A percentile compares a stretch with the other conserved stretches of the same genome.
phyloP scores from a whole-genome alignment of 1,140 invertebrate species.

The Drosophila elegans region DNA sequence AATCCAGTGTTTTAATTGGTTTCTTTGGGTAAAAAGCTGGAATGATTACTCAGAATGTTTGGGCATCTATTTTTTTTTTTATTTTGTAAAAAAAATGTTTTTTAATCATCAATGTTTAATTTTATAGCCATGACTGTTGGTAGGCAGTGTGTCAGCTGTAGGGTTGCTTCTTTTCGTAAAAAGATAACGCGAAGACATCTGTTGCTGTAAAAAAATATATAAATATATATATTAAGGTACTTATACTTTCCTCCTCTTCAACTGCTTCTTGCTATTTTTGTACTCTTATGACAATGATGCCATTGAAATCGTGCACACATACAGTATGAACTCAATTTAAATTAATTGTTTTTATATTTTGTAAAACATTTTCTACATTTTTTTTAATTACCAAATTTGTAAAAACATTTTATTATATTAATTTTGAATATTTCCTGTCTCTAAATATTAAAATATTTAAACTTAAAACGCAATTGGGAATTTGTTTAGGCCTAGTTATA shows the following conservation, averaged over 20 bases:
- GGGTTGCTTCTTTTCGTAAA: not conserved
- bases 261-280: constrained; percentile 23
- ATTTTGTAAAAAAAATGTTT: not conserved
- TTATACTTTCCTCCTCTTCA: constrained; percentile 4
- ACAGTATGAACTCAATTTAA: not conserved
- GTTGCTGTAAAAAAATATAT: constrained; percentile 14
- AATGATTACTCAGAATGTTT: too few relatives aligned
- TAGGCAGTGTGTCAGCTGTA: not conserved
- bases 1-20: constrained; percentile 30
- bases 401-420: too few relatives aligned
- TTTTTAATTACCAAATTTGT: too few relatives aligned
- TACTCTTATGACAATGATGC: constrained; percentile 7
- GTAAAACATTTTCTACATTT: too few relatives aligned
- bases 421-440: too few relatives aligned
- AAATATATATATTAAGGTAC: constrained; percentile 13
- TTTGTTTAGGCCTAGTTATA: too few relatives aligned
- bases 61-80: too few relatives aligned
- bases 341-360: too few relatives aligned
- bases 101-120: not conserved
- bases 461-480: too few relatives aligned
- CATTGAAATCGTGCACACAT: constrained; percentile 10
- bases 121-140: not conserved
- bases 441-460: too few relatives aligned
- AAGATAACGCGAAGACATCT: constrained; percentile 8
- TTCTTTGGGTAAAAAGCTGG: too few relatives aligned